These are phyloP conservation scores for Calameuta idolon DNA, from an alignment of 2,888 invertebrate species.

Conservation along the genomic window DNA sequence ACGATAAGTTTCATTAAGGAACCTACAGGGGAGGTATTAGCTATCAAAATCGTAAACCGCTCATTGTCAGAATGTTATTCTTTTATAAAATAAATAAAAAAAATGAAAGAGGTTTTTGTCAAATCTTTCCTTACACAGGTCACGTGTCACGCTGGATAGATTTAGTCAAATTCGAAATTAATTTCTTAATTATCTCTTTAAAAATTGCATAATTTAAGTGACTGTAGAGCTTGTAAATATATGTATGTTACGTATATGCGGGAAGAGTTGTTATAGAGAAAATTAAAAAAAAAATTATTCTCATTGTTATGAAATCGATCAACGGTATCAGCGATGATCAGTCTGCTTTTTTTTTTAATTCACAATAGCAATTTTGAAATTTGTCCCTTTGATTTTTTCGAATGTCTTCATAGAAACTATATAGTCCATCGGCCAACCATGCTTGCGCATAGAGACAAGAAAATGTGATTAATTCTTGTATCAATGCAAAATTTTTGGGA, in stretches of 20 bases:
- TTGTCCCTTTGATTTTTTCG: neutral
- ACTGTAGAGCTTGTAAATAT: neutral
- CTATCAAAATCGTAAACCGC: neutral
- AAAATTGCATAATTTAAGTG: neutral
- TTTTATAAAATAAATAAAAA: neutral
- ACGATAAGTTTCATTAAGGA: neutral
- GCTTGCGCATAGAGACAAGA: neutral
- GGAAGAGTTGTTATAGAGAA: neutral
- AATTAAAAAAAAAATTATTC: neutral
- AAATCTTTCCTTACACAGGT: neutral
- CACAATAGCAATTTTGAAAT: neutral
- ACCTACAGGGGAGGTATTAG: neutral
- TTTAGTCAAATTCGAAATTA: neutral
- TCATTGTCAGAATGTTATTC: neutral
- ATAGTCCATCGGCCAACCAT: neutral
- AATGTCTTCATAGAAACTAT: neutral
- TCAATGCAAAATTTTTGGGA: neutral
- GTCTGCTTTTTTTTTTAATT: neutral
- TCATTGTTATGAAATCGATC: neutral
- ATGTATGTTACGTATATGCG: neutral
- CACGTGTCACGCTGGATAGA: neutral
- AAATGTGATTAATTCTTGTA: neutral
- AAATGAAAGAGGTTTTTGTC: neutral
- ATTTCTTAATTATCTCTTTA: neutral
- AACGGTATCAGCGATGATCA: neutral